Evolutionary conservation across 1,140 invertebrate genomes (phyloP).

Genomic region (Rhopalosiphum maidis): DNA sequence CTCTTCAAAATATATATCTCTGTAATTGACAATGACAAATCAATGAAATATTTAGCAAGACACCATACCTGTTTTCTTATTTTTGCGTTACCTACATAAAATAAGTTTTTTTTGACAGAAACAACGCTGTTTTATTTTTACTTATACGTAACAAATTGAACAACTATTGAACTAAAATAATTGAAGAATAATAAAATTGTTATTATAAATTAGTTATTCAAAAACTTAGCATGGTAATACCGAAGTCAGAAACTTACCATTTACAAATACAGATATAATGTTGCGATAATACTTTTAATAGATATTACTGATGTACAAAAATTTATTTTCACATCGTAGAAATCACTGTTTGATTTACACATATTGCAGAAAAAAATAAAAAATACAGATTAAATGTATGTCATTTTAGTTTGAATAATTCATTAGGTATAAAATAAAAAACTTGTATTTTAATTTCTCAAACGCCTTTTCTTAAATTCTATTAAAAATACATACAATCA

Average conservation of each 20-base stretch:
- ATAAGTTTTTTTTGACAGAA: neutral
- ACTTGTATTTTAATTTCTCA: neutral
- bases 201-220: neutral
- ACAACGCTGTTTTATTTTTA: neutral
- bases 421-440: neutral
- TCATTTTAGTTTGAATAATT: neutral
- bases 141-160: neutral
- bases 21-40: neutral
- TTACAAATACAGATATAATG: neutral
- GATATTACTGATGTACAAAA: neutral
- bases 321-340: neutral
- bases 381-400: neutral
- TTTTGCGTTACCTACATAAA: neutral
- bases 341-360: neutral
- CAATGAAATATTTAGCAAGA: neutral
- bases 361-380: neutral
- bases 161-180: neutral
- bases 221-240: neutral
- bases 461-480: constrained; percentile 24
- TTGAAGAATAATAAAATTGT: neutral
- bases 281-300: too few species aligned
- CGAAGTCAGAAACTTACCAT: neutral
- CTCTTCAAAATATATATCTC: neutral
- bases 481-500: constrained; percentile 44
- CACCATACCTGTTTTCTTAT: neutral